These are phyloP conservation scores for Choristoneura rosaceana DNA, from an alignment of 2,888 invertebrate species.

Conservation along the genomic window DNA sequence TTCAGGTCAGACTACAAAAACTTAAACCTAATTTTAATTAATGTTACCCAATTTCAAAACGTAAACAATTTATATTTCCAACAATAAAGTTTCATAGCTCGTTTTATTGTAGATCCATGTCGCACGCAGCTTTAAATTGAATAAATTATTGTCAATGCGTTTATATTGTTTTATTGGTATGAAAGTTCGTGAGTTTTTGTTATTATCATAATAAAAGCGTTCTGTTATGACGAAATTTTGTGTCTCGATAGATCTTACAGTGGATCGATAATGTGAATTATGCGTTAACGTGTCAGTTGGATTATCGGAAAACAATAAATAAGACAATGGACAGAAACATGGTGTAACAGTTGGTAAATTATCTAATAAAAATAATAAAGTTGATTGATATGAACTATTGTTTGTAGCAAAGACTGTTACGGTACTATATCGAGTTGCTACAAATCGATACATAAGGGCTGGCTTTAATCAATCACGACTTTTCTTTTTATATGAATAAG, in stretches of 20 bases:
- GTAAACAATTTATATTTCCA: constrained; percentile 21
- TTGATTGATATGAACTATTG: constrained; percentile 29
- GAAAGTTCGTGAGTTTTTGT: constrained; percentile 72
- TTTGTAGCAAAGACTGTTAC: constrained; percentile 30
- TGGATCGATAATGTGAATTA: constrained; percentile 57
- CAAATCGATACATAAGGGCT: background rate
- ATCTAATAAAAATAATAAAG: constrained; percentile 38
- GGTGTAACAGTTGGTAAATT: constrained; percentile 40
- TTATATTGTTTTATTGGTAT: constrained; percentile 82
- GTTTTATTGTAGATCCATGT: constrained; percentile 43
- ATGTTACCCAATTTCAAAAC: constrained; percentile 11
- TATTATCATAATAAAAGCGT: constrained; percentile 64
- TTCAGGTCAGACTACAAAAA: background rate
- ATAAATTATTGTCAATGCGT: constrained; percentile 81
- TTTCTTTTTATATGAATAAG: too few relatives aligned
- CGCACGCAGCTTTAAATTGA: constrained; percentile 58
- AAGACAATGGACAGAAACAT: constrained; percentile 36
- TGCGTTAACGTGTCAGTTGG: constrained; percentile 41
- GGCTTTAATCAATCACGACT: too few relatives aligned
- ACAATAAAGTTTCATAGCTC: constrained; percentile 9
- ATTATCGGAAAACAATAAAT: constrained; percentile 42
- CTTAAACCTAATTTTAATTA: background rate
- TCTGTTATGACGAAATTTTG: constrained; percentile 66
- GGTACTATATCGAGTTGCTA: constrained; percentile 15
- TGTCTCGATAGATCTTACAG: constrained; percentile 54